A percentile compares a stretch with the other conserved stretches of the same genome.
These are phyloP conservation scores for Drosophila pegasa DNA, from an alignment of 2,888 invertebrate species.

Conservation along the genomic window DNA sequence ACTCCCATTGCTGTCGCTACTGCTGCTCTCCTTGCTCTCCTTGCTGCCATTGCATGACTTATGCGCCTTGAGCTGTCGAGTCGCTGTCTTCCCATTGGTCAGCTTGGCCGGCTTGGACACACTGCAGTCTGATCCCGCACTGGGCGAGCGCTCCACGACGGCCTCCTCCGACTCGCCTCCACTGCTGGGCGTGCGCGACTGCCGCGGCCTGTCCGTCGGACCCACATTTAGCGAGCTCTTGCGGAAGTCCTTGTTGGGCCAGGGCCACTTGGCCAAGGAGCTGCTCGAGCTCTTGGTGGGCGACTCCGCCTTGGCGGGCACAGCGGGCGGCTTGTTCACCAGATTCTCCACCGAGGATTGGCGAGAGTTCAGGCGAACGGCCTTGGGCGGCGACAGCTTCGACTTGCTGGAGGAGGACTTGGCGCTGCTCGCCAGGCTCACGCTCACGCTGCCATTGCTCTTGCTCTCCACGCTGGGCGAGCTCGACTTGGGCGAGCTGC, in stretches of 20 bases:
- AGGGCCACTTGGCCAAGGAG: slow-evolving; percentile 84
- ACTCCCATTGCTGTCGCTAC: too few species aligned
- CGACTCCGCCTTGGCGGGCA: slow-evolving; percentile 82
- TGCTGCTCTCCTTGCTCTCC: slow-evolving; percentile 55
- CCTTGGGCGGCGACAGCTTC: slow-evolving; percentile 82
- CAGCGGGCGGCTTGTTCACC: slow-evolving; percentile 68
- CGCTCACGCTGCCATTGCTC: slow-evolving; percentile 37
- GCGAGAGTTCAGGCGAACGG: slow-evolving; percentile 75
- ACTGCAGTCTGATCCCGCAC: slow-evolving; percentile 85
- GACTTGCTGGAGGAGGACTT: slow-evolving; percentile 63
- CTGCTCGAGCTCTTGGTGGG: slow-evolving; percentile 76
- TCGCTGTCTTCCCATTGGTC: slow-evolving; percentile 47
- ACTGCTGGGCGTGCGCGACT: slow-evolving; percentile 84
- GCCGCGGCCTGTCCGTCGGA: slow-evolving; percentile 83
- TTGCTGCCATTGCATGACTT: slow-evolving; percentile 40
- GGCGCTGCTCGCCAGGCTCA: slow-evolving; percentile 22
- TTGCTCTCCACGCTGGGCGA: slow-evolving; percentile 43
- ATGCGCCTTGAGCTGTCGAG: slow-evolving; percentile 78
- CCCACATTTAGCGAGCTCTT: slow-evolving; percentile 90
- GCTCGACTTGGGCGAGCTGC: slow-evolving; percentile 53
- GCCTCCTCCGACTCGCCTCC: slow-evolving; percentile 82
- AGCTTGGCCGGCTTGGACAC: slow-evolving; percentile 32
- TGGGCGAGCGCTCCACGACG: slow-evolving; percentile 84
- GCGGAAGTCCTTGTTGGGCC: slow-evolving; percentile 90
- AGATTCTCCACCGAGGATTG: slow-evolving; percentile 83